Base-by-base conservation (phyloP, 2,888 invertebrate species). In the Merodon equestris region DNA sequence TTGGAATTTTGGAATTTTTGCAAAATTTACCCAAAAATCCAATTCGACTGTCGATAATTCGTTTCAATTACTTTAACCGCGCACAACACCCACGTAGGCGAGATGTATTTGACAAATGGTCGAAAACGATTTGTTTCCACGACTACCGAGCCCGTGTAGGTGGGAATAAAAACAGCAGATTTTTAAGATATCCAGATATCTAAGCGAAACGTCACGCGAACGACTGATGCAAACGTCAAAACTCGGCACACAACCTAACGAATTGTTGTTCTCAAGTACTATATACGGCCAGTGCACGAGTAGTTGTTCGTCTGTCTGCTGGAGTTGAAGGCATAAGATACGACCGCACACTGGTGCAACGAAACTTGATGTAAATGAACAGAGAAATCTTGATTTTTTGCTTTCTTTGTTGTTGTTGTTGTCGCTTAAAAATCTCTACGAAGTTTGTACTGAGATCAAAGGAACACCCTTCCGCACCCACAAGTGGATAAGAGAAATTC, bases 201-300 rank as follows among this genome's bases (percentile, higher is more conserved):
- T 58, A 63, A 10, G 19, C 67, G 14, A 73, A 61, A 60, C 40
- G 45, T 56, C 67, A 73, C 45, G 53, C 51, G 36, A 51, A 38
- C 61, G 38, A 66, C 54, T 60, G 72, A 71, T 76, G 77, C 57
- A 77, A 75, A 75, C 63, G 75, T 75, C 75, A 75, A 75, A 75
- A 74, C 54, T 56, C 40, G 7, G 51, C 51, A 56, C 48, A 53
- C 51, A 67, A 48, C 67, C 58, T 57, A 53, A 56, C 40, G 50
- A 53, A 67, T 10, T n/a, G 10, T n/a, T 60, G 47, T 63, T 75
- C 40, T 40, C 53, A 40, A 15, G n/a, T 7, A 27, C 2, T 27
- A 27, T 7, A 27, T 7, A 27, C 27, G 27, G 68, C 48, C 44
- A 56, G 34, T 27, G 27, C n/a, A n/a, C n/a, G n/a, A n/a, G n/a